Evolutionary conservation across 1,140 invertebrate species (phyloP).

Genomic region (Drosophila lacteicornis): DNA sequence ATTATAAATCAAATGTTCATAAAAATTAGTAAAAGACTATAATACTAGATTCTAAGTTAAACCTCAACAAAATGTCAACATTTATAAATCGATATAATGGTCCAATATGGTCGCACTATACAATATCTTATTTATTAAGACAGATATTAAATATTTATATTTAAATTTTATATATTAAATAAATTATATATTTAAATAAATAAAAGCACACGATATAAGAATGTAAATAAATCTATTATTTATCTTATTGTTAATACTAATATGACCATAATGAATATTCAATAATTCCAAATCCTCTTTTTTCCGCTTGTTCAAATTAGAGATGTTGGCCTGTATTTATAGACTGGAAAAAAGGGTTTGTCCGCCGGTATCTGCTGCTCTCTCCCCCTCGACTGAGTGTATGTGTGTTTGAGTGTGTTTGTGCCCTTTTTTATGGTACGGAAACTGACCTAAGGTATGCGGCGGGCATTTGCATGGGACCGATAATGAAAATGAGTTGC

Average conservation of each 20-base stretch:
- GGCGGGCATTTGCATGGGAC: slow-evolving; percentile 68
- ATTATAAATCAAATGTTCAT: too few species aligned
- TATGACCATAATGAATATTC: neutral
- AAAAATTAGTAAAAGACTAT: too few species aligned
- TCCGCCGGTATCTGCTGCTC: slow-evolving; percentile 17
- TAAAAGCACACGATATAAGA: too few species aligned
- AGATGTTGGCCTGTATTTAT: slow-evolving; percentile 27
- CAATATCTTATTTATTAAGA: too few species aligned
- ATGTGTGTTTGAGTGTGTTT: slow-evolving; percentile 14
- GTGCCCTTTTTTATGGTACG: slow-evolving; percentile 53
- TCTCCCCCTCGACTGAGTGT: neutral
- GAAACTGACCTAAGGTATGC: slow-evolving; percentile 80
- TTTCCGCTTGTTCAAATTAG: neutral
- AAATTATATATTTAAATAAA: too few species aligned
- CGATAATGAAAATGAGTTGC: slow-evolving; percentile 71
- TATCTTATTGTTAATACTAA: neutral
- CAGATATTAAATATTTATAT: neutral
- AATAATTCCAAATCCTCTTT: neutral
- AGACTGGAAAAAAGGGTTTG: slow-evolving; percentile 50
- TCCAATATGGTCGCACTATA: too few species aligned
- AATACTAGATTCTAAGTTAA: too few species aligned
- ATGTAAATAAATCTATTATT: too few species aligned
- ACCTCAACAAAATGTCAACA: too few species aligned
- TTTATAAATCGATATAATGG: too few species aligned
- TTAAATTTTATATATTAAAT: too few species aligned